These are phyloP conservation scores for Drosophila meridiana DNA, from an alignment of 2,888 invertebrate genomes.

Conservation along the genomic window DNA sequence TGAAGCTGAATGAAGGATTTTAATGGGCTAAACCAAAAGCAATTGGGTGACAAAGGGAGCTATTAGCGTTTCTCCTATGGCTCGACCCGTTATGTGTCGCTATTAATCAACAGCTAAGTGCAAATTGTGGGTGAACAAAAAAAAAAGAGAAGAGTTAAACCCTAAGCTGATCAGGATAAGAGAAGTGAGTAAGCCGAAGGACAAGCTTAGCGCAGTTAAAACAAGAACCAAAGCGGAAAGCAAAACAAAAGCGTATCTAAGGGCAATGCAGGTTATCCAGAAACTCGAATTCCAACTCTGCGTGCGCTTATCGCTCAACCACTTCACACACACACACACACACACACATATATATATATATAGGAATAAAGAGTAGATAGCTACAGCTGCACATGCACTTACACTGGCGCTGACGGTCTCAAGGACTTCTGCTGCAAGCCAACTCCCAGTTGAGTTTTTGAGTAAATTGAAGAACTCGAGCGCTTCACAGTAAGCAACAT, in stretches of 20 bases:
- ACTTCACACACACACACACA: conserved; percentile 8
- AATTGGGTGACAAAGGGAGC: conserved; percentile 15
- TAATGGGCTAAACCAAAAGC: conserved; percentile 7
- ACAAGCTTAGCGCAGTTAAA: conserved; percentile 6
- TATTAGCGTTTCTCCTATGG: neutral
- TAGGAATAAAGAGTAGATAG: conserved; percentile 5
- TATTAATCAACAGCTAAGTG: conserved; percentile 13
- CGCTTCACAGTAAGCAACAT: conserved; percentile 27
- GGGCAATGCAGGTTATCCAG: conserved; percentile 32
- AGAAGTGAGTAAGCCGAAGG: conserved; percentile 16
- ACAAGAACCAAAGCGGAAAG: conserved; percentile 10
- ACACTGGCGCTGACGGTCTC: conserved; percentile 13
- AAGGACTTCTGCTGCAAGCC: conserved; percentile 44
- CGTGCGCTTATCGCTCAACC: conserved; percentile 24
- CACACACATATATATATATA: neutral
- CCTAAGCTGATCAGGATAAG: conserved; percentile 35
- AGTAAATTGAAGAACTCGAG: conserved; percentile 28
- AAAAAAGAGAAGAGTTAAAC: conserved; percentile 2
- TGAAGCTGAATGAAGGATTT: conserved; percentile 26
- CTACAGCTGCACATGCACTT: conserved; percentile 10
- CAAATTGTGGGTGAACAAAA: neutral
- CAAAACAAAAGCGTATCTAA: conserved; percentile 24
- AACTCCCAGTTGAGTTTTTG: conserved; percentile 36
- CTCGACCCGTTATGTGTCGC: neutral
- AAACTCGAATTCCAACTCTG: conserved; percentile 13